Conservation (phyloP, 2,113 vertebrate genomes). For the Phalacrocorax brasilianus region DNA sequence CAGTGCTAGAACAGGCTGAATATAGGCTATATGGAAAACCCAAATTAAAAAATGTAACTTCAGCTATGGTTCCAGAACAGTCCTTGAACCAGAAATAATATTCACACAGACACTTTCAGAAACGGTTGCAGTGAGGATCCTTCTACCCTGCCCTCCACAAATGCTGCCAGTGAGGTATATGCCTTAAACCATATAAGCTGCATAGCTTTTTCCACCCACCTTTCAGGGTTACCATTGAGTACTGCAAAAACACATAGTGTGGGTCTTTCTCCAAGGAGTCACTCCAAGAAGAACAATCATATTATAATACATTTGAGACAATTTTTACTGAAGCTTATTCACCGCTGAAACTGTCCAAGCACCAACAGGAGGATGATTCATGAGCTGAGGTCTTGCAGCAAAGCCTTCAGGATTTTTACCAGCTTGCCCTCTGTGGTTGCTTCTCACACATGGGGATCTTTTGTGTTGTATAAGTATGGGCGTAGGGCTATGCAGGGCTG, state of each 20-base stretch:
- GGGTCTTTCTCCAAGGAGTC: background rate
- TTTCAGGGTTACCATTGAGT: background rate
- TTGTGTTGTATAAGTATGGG: background rate
- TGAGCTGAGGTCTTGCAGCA: background rate
- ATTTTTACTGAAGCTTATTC: background rate
- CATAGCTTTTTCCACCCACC: background rate
- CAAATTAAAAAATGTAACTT: background rate
- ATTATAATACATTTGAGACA: background rate
- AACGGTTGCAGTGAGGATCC: background rate
- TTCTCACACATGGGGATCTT: background rate
- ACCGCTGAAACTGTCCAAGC: background rate
- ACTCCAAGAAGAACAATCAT: background rate
- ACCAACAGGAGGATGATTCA: background rate
- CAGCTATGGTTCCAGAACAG: background rate
- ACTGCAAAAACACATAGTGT: background rate
- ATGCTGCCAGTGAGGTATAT: background rate
- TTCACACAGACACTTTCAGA: background rate
- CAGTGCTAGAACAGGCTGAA: background rate
- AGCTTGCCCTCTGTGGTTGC: background rate
- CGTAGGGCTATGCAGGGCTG: background rate
- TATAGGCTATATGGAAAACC: background rate
- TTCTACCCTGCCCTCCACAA: background rate
- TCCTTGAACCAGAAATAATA: background rate
- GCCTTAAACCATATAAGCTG: background rate
- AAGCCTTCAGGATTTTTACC: background rate